Evolutionary conservation across 2,888 invertebrate genomes (phyloP).

Genomic region (Lepidocyrtinus sp.): DNA sequence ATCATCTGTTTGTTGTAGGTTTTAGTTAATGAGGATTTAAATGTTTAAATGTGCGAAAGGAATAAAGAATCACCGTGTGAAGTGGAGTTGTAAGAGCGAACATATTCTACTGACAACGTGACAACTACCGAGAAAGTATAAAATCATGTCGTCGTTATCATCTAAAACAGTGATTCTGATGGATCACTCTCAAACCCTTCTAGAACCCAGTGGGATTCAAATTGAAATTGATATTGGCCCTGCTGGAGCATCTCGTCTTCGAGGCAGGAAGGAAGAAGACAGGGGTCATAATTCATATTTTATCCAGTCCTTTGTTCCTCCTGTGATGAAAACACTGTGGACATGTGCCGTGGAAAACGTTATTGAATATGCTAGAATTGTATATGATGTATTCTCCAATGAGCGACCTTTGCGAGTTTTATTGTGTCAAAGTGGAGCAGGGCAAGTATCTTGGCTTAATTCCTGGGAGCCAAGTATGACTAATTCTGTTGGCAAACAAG

Average conservation of each 20-base stretch:
- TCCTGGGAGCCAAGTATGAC: slow-evolving; percentile 81
- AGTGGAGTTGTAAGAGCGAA: too few species aligned
- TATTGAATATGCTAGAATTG: slow-evolving; percentile 95
- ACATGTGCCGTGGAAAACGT: slow-evolving; percentile 96
- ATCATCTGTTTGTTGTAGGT: too few species aligned
- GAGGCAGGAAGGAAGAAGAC: slow-evolving; percentile 44
- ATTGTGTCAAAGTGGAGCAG: slow-evolving; percentile 77
- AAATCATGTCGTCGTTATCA: slow-evolving; percentile 75
- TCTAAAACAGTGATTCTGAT: slow-evolving; percentile 93
- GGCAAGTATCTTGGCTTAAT: slow-evolving; percentile 85
- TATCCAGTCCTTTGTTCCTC: slow-evolving; percentile 76
- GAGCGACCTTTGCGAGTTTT: slow-evolving; percentile 90
- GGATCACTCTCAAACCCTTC: slow-evolving; percentile 94
- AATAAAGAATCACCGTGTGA: too few species aligned
- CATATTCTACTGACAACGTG: background rate
- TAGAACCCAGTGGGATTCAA: slow-evolving; percentile 85
- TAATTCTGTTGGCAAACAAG: slow-evolving; percentile 3
- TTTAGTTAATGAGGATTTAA: too few species aligned
- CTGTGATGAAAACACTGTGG: slow-evolving; percentile 95
- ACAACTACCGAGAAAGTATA: background rate
- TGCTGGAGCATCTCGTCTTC: slow-evolving; percentile 20
- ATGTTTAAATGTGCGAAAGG: too few species aligned
- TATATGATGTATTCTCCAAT: slow-evolving; percentile 96
- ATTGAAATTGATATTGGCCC: slow-evolving; percentile 86
- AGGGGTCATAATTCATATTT: slow-evolving; percentile 21